phyloP scores from a whole-genome alignment of 1,140 invertebrate genomes.

The Idris sp. region DNA sequence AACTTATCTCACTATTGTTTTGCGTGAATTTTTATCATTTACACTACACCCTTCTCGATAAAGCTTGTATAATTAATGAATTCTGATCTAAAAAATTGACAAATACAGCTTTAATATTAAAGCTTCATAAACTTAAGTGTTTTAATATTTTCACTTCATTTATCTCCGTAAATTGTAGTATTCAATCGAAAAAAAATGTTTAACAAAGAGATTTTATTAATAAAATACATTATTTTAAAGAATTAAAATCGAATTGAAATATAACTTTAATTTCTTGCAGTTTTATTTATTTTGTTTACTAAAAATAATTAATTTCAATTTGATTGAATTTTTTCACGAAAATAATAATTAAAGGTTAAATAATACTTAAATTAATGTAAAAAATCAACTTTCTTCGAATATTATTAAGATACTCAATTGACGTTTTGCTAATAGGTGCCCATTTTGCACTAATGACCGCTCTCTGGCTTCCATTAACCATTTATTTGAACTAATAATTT shows the following conservation, averaged over 20 bases:
- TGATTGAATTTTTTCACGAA: no score
- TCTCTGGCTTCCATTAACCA: slow-evolving; percentile 17
- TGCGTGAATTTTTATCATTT: slow-evolving; percentile 11
- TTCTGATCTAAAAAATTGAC: slow-evolving; percentile 8
- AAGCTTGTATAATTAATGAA: slow-evolving; percentile 11
- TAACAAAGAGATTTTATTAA: slow-evolving; percentile 10
- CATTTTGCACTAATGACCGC: slow-evolving; percentile 29
- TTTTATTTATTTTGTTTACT: no score
- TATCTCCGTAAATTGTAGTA: no score
- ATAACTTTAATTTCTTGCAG: no score
- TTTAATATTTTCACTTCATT: slow-evolving; percentile 7
- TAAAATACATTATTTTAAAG: no score
- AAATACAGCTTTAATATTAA: slow-evolving; percentile 13
- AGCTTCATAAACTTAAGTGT: slow-evolving; percentile 1
- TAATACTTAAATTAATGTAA: slow-evolving; percentile 10
- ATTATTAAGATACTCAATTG: slow-evolving; percentile 32
- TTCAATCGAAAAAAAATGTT: no score
- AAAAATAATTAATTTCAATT: no score
- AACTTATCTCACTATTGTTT: slow-evolving; percentile 24
- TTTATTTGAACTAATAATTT: slow-evolving; percentile 37
- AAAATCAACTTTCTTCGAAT: slow-evolving; percentile 31
- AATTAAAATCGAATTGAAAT: no score
- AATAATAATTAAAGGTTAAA: slow-evolving; percentile 19
- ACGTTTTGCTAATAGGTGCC: slow-evolving; percentile 29
- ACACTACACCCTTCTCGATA: slow-evolving; percentile 5